Percentiles rank a stretch among this genome's conserved stretches.
These are phyloP conservation scores for Agapornis canus DNA, from an alignment of 2,797 vertebrate species.

Conservation along the genomic window DNA sequence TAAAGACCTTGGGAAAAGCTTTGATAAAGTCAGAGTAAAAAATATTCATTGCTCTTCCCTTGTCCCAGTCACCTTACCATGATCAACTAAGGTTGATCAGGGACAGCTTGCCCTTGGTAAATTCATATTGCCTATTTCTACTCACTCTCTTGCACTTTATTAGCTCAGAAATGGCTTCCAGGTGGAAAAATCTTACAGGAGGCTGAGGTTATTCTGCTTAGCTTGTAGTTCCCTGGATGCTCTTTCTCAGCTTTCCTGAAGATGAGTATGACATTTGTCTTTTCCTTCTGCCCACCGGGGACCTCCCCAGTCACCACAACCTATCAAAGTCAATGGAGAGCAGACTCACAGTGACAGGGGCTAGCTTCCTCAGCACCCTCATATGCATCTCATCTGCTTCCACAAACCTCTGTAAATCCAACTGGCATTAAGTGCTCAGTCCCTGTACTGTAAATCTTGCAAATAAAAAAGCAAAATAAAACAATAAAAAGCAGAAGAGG, in stretches of 20 bases:
- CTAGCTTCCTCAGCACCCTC: neutral
- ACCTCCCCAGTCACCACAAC: neutral
- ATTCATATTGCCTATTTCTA: neutral
- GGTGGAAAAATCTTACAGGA: neutral
- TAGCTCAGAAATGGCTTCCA: neutral
- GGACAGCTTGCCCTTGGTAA: neutral
- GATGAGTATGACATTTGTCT: neutral
- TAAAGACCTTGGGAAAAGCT: neutral
- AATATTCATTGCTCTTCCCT: neutral
- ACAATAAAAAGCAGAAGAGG: neutral
- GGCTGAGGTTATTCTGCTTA: neutral
- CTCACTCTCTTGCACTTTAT: neutral
- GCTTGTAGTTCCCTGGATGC: neutral
- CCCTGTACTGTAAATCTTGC: neutral
- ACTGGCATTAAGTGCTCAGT: neutral
- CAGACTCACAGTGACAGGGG: neutral
- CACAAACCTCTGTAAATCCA: neutral
- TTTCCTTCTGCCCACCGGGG: neutral
- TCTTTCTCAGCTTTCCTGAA: neutral
- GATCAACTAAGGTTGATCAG: neutral
- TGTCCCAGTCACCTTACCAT: neutral
- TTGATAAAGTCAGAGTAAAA: neutral
- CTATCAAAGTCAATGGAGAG: rapidly evolving
- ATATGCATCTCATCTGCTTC: neutral
- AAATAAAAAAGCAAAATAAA: neutral